phyloP scores from a whole-genome alignment of 2,888 invertebrate genomes.

The Elysia crispata region DNA sequence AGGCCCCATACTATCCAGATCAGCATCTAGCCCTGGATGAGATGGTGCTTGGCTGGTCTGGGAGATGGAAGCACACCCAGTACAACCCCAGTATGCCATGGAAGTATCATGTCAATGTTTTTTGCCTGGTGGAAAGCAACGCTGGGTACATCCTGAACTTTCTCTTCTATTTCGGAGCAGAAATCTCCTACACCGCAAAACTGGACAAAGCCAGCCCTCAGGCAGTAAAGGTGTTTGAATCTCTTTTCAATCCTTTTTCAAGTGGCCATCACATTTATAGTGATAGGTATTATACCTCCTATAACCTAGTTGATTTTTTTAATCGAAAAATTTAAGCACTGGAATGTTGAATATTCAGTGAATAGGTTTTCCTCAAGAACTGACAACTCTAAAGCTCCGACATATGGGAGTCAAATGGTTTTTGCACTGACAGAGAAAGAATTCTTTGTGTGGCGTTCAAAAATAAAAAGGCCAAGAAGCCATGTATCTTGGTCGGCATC shows the following conservation, averaged over 20 bases:
- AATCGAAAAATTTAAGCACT: not conserved
- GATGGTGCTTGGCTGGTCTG: slow-evolving; percentile 20
- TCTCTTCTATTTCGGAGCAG: slow-evolving; percentile 1
- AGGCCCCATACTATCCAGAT: slow-evolving; percentile 1
- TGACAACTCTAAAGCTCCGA: not conserved
- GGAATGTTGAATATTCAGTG: not conserved
- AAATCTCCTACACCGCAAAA: not conserved
- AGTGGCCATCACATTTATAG: slow-evolving; percentile 7
- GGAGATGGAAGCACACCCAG: slow-evolving; percentile 2
- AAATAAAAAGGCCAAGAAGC: slow-evolving; percentile 14
- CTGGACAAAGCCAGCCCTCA: not conserved
- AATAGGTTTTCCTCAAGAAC: not conserved
- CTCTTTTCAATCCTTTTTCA: not conserved
- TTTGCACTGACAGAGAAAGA: not conserved
- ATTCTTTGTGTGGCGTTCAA: slow-evolving; percentile 13
- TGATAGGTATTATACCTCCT: not conserved
- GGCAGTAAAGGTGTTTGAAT: not conserved
- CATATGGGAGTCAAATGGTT: not conserved
- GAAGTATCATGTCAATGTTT: slow-evolving; percentile 20
- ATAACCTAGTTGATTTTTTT: not conserved
- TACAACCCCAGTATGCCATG: slow-evolving; percentile 16
- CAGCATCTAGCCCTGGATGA: slow-evolving; percentile 17
- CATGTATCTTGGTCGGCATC: not conserved
- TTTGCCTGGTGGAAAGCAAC: not conserved
- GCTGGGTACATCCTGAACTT: slow-evolving; percentile 16